These are phyloP conservation scores for Callithrix jacchus DNA, from an alignment of 2,113 vertebrate genomes.

Conservation along the genomic window DNA sequence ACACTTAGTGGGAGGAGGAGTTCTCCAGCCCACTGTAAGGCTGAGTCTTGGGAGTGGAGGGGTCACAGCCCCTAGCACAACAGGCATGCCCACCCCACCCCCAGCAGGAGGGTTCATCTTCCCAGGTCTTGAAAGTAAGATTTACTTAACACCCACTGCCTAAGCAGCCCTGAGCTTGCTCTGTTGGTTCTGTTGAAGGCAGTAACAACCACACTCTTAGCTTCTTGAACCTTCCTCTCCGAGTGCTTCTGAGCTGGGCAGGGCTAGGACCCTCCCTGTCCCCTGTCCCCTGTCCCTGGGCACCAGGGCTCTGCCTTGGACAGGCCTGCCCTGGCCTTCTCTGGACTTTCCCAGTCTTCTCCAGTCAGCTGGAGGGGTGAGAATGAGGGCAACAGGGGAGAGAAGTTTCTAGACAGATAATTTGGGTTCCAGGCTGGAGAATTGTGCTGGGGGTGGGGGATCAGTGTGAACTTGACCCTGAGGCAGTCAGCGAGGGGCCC, in stretches of 20 bases:
- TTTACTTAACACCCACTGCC: neutral
- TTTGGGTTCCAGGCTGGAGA: neutral
- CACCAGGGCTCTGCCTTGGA: neutral
- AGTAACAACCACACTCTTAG: neutral
- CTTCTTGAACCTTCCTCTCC: neutral
- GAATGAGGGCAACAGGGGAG: neutral
- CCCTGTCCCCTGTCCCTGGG: too few relatives aligned
- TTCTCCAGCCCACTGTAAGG: neutral
- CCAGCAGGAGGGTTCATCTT: neutral
- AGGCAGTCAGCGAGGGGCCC: neutral
- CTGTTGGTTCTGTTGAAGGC: neutral
- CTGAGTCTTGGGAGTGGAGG: neutral
- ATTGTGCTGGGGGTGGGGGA: neutral
- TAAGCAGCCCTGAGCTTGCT: neutral
- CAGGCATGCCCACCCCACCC: neutral
- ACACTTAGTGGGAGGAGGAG: neutral
- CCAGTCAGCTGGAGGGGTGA: neutral
- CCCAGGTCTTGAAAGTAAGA: neutral
- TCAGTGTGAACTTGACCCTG: neutral
- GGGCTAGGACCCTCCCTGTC: fast-evolving
- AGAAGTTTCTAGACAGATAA: neutral
- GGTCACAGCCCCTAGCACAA: neutral
- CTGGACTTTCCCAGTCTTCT: neutral
- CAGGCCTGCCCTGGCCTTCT: neutral
- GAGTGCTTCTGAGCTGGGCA: neutral